Evolutionary conservation across 2,113 vertebrate genomes (phyloP), one percentile per base, ranked within the genome.

Genomic region (Peromyscus polionotus): DNA sequence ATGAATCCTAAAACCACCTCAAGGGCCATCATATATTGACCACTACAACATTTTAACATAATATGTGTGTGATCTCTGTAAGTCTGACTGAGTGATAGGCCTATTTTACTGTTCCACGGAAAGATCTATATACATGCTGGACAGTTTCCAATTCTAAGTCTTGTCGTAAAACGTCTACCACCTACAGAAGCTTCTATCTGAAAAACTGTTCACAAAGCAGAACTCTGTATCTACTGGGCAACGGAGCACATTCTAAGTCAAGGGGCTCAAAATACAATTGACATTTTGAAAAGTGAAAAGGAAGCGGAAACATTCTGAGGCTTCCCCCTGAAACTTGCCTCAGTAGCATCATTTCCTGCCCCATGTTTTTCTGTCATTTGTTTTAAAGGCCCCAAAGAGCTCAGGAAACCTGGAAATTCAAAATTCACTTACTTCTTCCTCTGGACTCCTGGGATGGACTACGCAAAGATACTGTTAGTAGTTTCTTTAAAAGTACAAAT

Each of bases 361-460:
- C 89, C 51, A 67, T 73, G 48, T 96, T 97, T 90, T 81, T 88
- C 94, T 95, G 79, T 98, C 94, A 97, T 96, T 98, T 98, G 96
- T 97, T 98, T 63, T 93, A 96, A 95, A 65, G 92, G 85, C 90
- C 39, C 91, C 95, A 88, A 96, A 33, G 91, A 94, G 0, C 83
- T 59, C 24, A 80, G 51, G 39, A 94, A 87, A 90, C 26, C 4
- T 90, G 26, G 20, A 93, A 86, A 83, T 76, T 31, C 68, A 94
- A 92, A n/a, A n/a, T 91, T 93, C 45, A 93, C 39, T 95, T 88
- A 95, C 88, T 88, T 97, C 93, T 93, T 93, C 68, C 96, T 98
- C 45, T 48, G 85, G 88, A 97, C 81, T 97, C 79, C 7, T 68
- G 36, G 26, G 0, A 65, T 72, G 7, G 0, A 65, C 4, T 39